Conservation (phyloP, 2,797 vertebrate genomes). For the Hydrophis major region DNA sequence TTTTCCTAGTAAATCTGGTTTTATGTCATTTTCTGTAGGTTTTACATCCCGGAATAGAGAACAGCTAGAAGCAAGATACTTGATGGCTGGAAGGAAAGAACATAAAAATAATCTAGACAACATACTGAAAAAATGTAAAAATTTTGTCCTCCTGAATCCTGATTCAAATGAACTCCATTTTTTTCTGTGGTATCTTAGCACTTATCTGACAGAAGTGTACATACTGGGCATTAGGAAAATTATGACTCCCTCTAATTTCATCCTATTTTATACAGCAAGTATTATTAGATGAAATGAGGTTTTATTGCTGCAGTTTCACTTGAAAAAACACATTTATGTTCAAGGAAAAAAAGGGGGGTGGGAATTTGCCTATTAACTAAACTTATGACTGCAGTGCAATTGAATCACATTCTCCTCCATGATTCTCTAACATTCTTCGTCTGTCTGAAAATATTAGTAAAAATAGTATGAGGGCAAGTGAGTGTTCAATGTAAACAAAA, state of each 20-base stretch:
- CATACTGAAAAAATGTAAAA: background rate
- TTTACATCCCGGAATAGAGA: background rate
- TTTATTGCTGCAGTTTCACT: slow-evolving; percentile 11
- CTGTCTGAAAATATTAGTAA: slow-evolving; percentile 26
- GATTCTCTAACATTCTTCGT: slow-evolving; percentile 15
- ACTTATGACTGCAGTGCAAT: slow-evolving; percentile 38
- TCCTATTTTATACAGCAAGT: background rate
- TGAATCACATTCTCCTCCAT: slow-evolving; percentile 30
- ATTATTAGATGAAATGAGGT: background rate
- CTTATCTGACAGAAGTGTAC: background rate
- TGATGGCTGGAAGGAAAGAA: background rate
- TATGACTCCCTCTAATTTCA: background rate
- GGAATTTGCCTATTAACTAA: slow-evolving; percentile 24
- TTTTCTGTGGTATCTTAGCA: background rate
- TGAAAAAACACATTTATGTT: background rate
- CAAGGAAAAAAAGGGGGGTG: background rate
- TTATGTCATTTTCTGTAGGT: background rate
- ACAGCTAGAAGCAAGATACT: background rate
- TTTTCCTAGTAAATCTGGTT: background rate
- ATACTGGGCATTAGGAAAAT: slow-evolving; percentile 15
- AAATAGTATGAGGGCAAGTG: slow-evolving; percentile 34
- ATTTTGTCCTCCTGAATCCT: background rate
- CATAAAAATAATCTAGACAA: background rate
- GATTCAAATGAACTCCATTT: background rate
- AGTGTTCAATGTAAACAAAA: slow-evolving; percentile 34